Evolutionary conservation across 2,797 vertebrate genomes (phyloP), one percentile per base, ranked within the genome.

Genomic region (Sebastiscus albofasciatus): DNA sequence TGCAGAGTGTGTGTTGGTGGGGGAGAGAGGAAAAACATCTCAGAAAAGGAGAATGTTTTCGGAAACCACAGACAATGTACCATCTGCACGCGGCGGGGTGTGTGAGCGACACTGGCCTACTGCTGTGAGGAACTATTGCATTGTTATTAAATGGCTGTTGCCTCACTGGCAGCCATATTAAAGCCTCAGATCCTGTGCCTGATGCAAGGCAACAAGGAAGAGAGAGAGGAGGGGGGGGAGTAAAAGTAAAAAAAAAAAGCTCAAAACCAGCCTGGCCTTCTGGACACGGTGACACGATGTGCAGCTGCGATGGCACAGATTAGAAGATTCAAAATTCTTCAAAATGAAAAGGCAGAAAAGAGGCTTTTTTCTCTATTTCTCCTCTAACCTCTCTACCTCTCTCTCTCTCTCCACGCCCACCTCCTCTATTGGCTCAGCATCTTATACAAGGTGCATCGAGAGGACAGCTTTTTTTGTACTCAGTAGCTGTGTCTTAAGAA

Each of bases 111-210:
- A 95, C 93, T 60, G 89, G 90, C 88, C 88, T 29, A 90, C 95
- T 87, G 94, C 95, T 95, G 95, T 89, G 95, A 95, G 91, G 87
- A 92, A 93, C 93, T 94, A 93, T 95, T 92, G 91, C 94, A 94
- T 95, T 95, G 94, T 96, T 95, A 95, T 94, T 95, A 95, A 95
- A 94, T 93, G 93, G 93, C 91, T 92, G 85, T 93, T 92, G 91
- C 90, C 89, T 93, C 93, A 89, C 91, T 93, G 92, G 94, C 93
- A 93, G 92, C 90, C 94, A 94, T 95, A 94, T 95, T 94, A 93
- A 94, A 92, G 89, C 87, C 77, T 93, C 87, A 93, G 92, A 94
- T 93, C 90, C 86, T 88, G 68, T 84, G 93, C 83, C 92, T 88
- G 89, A 93, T 92, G 92, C 83, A 86, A 88, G 77, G 82, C 84